Evolutionary conservation across 2,888 invertebrate genomes (phyloP).

Genomic region (Notodonta dromedarius): DNA sequence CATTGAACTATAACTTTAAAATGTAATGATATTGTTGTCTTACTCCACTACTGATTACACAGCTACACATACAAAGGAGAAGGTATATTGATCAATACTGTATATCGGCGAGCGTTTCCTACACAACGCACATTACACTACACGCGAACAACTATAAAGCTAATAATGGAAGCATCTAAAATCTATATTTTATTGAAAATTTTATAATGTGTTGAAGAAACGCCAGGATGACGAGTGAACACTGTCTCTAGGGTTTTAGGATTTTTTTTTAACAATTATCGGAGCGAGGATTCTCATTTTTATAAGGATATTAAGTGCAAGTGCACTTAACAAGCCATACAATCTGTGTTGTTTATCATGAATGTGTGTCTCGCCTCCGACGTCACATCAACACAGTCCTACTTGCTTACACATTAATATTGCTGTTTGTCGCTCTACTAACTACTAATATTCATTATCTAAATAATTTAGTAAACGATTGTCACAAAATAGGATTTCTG

Average conservation of each 20-base stretch:
- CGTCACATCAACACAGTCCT: slow-evolving; percentile 21
- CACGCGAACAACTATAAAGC: slow-evolving; percentile 59
- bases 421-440: slow-evolving; percentile 49
- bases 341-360: background rate
- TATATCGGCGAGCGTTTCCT: slow-evolving; percentile 53
- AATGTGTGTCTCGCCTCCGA: background rate
- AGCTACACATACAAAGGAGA: slow-evolving; percentile 51
- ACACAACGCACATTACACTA: slow-evolving; percentile 43
- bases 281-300: background rate
- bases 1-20: slow-evolving; percentile 28
- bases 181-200: slow-evolving; percentile 9
- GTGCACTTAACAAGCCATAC: background rate
- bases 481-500: slow-evolving; percentile 67
- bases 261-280: background rate
- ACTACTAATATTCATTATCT: slow-evolving; percentile 34
- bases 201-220: slow-evolving; percentile 8
- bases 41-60: slow-evolving; percentile 24
- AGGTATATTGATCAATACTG: slow-evolving; percentile 67
- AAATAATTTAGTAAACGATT: slow-evolving; percentile 55
- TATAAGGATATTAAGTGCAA: background rate
- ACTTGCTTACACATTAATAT: slow-evolving; percentile 50
- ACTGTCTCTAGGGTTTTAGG: background rate
- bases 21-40: slow-evolving; percentile 34
- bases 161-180: slow-evolving; percentile 69
- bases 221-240: slow-evolving; percentile 5